These are phyloP conservation scores for Heliopora coerulea DNA, from an alignment of 92 coral and sea anemone genomes.

Conservation along the genomic window DNA sequence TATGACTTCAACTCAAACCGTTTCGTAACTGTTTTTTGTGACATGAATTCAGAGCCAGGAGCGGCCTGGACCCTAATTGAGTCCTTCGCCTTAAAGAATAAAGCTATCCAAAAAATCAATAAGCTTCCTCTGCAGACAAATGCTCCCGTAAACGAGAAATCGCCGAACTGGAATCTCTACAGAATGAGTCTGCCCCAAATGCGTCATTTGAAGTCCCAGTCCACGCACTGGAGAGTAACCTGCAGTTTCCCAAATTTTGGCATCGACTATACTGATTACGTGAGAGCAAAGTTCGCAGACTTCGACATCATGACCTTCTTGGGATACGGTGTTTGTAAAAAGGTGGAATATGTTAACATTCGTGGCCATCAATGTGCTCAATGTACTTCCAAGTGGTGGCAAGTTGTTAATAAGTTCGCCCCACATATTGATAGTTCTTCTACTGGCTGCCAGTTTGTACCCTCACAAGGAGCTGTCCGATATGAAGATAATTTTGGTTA, in stretches of 20 bases:
- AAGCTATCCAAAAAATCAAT: background rate
- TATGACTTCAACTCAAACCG: constrained; percentile 33
- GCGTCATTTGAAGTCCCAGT: constrained; percentile 52
- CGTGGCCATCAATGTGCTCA: constrained; percentile 33
- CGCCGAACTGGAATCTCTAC: constrained; percentile 61
- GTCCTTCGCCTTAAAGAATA: constrained; percentile 50
- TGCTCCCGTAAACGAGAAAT: background rate
- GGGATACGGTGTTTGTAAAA: constrained; percentile 47
- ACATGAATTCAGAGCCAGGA: constrained; percentile 58
- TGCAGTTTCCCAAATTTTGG: constrained; percentile 52
- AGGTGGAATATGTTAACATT: constrained; percentile 49
- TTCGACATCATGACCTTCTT: constrained; percentile 46
- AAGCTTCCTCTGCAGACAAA: background rate
- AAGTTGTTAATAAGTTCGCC: background rate
- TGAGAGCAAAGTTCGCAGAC: constrained; percentile 59
- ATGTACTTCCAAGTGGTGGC: constrained; percentile 17
- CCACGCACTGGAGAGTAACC: constrained; percentile 74
- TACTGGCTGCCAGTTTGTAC: constrained; percentile 8
- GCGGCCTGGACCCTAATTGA: constrained; percentile 70
- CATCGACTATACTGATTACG: constrained; percentile 63
- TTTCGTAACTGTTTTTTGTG: constrained; percentile 56
- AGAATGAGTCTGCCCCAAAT: constrained; percentile 54
- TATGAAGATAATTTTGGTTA: constrained; percentile 14
- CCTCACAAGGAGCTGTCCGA: constrained; percentile 13
- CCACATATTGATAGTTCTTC: constrained; percentile 16